Evolutionary conservation across 2,797 vertebrate genomes (phyloP).

Genomic region (Crocidura indochinensis): DNA sequence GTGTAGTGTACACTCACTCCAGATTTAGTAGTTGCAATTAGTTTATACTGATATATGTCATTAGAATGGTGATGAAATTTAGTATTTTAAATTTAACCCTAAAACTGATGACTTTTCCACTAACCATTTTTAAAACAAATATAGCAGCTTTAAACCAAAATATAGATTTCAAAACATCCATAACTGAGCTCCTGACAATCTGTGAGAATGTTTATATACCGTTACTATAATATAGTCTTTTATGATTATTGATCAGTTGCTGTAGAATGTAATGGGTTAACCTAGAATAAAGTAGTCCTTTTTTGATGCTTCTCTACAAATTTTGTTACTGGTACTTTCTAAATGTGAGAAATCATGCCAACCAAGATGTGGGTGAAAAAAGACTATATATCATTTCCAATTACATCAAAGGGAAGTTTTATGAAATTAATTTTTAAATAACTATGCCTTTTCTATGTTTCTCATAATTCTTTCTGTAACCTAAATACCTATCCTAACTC

Average conservation of each 20-base stretch:
- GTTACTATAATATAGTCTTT: neutral
- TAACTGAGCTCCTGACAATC: neutral
- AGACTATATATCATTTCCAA: conserved; percentile 22
- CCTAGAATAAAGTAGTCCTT: conserved; percentile 16
- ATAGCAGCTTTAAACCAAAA: conserved; percentile 7
- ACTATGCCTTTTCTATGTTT: neutral
- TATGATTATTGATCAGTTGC: neutral
- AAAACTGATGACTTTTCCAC: no score
- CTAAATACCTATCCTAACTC: neutral
- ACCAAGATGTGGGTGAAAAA: conserved; percentile 1
- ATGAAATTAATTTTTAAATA: neutral
- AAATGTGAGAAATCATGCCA: conserved; percentile 26
- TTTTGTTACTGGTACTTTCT: neutral
- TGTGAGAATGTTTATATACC: neutral
- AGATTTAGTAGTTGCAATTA: neutral
- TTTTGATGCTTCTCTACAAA: conserved; percentile 44
- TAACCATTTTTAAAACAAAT: no score
- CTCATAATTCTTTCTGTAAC: neutral
- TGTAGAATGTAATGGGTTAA: neutral
- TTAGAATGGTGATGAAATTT: conserved; percentile 38
- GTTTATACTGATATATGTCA: neutral
- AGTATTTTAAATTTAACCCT: conserved; percentile 18
- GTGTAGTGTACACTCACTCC: no score
- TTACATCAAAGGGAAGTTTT: conserved; percentile 26
- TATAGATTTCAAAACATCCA: neutral